phyloP scores from a whole-genome alignment of 1,140 invertebrate genomes.

The Temnothorax longispinosus region DNA sequence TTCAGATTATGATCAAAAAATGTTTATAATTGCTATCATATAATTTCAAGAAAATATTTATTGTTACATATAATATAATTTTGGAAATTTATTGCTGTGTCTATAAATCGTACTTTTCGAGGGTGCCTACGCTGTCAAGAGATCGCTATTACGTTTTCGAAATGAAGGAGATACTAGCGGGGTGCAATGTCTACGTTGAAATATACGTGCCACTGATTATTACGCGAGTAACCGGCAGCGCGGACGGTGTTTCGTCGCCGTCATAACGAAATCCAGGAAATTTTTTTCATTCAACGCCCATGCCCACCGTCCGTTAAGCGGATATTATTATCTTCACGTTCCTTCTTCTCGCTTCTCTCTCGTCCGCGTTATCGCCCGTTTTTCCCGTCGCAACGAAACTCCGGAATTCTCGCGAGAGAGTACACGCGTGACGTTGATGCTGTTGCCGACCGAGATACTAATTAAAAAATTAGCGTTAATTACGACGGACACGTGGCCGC shows the following conservation, averaged over 20 bases:
- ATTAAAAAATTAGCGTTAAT: constrained; percentile 80
- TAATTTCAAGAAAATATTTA: not conserved
- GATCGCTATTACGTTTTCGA: not conserved
- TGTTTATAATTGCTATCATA: not conserved
- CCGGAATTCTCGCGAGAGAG: constrained; percentile 6
- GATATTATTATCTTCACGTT: constrained; percentile 27
- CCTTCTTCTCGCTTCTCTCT: constrained; percentile 1
- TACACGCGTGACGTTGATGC: constrained; percentile 59
- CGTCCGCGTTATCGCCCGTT: constrained; percentile 29
- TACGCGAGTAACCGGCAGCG: constrained; percentile 25
- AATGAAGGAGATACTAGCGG: not conserved
- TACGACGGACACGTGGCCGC: constrained; percentile 56
- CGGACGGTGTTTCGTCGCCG: constrained; percentile 18
- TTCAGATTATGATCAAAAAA: not conserved
- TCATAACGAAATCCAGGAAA: constrained; percentile 56
- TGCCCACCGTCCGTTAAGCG: constrained; percentile 3
- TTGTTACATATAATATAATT: not conserved
- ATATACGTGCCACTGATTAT: constrained; percentile 56
- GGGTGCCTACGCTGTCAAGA: not conserved
- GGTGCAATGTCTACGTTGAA: not conserved
- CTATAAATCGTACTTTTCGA: not conserved
- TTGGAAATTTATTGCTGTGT: not conserved
- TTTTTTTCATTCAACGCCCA: constrained; percentile 9
- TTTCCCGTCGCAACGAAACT: not conserved
- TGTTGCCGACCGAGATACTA: constrained; percentile 68